phyloP scores from a whole-genome alignment of 2,888 invertebrate species.

The Macroteleia sp. region DNA sequence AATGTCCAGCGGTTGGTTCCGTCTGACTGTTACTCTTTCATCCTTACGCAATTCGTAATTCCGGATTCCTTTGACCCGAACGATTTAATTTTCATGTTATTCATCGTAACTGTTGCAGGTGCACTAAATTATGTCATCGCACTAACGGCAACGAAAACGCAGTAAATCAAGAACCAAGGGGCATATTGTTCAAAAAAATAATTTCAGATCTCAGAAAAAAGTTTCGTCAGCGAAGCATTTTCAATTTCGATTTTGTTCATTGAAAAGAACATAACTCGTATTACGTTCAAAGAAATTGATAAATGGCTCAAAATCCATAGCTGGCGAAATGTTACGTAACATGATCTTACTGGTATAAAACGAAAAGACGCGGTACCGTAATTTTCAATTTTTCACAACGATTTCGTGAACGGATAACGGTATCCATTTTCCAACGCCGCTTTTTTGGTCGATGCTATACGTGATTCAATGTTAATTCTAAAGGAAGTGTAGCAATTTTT shows the following conservation, averaged over 20 bases:
- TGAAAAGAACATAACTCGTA: too few relatives aligned
- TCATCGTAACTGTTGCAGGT: slow-evolving; percentile 32
- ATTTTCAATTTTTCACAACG: slow-evolving; percentile 28
- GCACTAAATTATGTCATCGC: slow-evolving; percentile 20
- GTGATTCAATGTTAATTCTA: slow-evolving; percentile 44
- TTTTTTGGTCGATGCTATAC: slow-evolving; percentile 27
- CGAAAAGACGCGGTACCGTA: slow-evolving; percentile 34
- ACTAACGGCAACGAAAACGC: slow-evolving; percentile 2
- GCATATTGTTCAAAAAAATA: background rate
- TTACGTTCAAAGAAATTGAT: too few relatives aligned
- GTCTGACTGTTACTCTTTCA: background rate
- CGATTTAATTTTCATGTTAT: slow-evolving; percentile 16
- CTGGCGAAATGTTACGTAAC: slow-evolving; percentile 34
- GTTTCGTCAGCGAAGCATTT: slow-evolving; percentile 3
- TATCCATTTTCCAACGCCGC: slow-evolving; percentile 14
- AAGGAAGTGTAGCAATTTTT: too few relatives aligned
- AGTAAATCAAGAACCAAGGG: slow-evolving; percentile 23
- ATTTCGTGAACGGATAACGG: slow-evolving; percentile 45
- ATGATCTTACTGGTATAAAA: slow-evolving; percentile 10
- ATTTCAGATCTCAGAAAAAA: background rate
- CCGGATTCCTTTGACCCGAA: background rate
- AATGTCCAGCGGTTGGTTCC: too few relatives aligned
- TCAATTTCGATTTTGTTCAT: background rate
- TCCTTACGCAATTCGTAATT: slow-evolving; percentile 10
- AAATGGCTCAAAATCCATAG: slow-evolving; percentile 13